Base-by-base conservation (phyloP, 2,113 vertebrate genomes). In the Gambusia holbrooki region DNA sequence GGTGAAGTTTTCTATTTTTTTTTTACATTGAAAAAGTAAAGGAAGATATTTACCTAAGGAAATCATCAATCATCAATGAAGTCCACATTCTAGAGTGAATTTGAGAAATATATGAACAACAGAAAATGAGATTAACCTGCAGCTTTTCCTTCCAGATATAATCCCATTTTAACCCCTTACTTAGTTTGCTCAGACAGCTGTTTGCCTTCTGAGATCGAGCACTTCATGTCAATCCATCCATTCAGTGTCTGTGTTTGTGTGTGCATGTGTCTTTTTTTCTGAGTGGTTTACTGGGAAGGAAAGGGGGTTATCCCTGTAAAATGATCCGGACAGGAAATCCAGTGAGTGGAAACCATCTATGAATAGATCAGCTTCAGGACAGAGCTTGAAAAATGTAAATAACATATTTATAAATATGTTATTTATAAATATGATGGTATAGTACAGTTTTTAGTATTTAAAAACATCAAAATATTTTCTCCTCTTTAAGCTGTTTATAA, bases 141-240 rank as follows among this genome's bases (percentile, higher is more conserved):
- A 40, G 77, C 64, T 83, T 15, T 84, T 48, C 64, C 28, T n/a
- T 51, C 68, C 73, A 84, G 79, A 88, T 3, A 40, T 85, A 79
- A 84, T 86, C 81, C 82, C 73, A 29, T 29, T 64, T 30, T 11
- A 54, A 63, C 77, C 79, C 73, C 14, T 51, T 58, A 70, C 58
- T 69, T 71, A 74, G 79, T 80, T 64, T 75, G 82, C 79, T 25
- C 71, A 28, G 65, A 89, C 86, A 89, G 87, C 84, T 88, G 84
- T 84, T 80, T 77, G 66, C 72, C 77, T 62, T 73, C 74, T 85
- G 84, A 87, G 71, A 37, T 85, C 79, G 77, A 71, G 25, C 45
- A 32, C 71, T 76, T 88, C 73, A 86, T 89, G 90, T 82, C 42
- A 71, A 83, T 87, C 84, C 40, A 73, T 81, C 87, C 61, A 51